Base-by-base conservation (phyloP, 2,888 invertebrate species). In the Gymnocheta viridis region DNA sequence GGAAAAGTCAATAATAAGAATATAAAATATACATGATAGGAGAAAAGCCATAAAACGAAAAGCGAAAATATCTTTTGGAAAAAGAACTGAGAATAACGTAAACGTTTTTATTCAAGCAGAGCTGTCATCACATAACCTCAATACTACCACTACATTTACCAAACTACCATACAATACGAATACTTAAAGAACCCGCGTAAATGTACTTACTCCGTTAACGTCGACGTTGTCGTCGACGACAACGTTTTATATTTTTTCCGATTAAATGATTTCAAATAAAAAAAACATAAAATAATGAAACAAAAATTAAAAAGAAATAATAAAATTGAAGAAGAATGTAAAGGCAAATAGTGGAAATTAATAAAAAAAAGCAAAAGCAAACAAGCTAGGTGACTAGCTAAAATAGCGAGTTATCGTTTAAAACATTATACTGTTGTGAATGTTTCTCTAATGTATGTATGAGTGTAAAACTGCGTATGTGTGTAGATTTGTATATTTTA, bases 1-100 rank as follows among this genome's bases (percentile, higher is more conserved):
- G 72, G 83, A 84, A 84, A 84, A 84, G 72, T 84, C 81, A 84
- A 80, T 77, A 84, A 80, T 66, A 84, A 77, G 67, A 77, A 77
- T 70, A 58, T 76, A 62, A 81, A 77, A 67, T 62, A 51, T 70
- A 76, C 17, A 69, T 66, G 54, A 62, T 62, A 73, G 67, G 72
- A 60, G 54, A 81, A 69, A 54, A 88, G 62, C 88, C 41, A 66
- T 56, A 54, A 56, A 0, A 72, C 47, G 86, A 86, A 85, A 86
- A 85, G 82, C 86, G 64, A 56, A 64, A 62, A 67, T 54, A 81
- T 38, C 17, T 69, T 64, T 47, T 49, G 12, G 64, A 76, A 73
- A 56, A 47, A 69, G 22, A 82, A 74, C 41, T 38, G 49, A 66
- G 22, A 62, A 72, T 24, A 69, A 82, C 81, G 81, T 38, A 69